Conservation (phyloP, 2,888 invertebrate species). For the Venustoraphidia nigricollis region DNA sequence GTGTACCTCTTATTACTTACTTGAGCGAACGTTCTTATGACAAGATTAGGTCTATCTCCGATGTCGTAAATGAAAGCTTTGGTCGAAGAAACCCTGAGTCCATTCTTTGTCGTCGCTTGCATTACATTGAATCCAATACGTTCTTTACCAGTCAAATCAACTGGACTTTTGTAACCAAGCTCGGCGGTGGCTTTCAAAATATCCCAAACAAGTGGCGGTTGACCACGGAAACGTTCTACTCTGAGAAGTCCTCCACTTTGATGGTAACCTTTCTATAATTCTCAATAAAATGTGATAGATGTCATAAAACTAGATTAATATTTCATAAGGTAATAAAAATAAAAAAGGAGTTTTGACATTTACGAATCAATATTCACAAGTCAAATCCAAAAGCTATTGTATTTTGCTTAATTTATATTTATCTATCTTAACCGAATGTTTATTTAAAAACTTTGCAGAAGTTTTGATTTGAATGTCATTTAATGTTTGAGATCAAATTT, state of each 20-base stretch:
- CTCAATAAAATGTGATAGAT: no score
- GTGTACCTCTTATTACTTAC: background rate
- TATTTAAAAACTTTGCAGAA: no score
- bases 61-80: slow-evolving; percentile 6
- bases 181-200: slow-evolving; percentile 10
- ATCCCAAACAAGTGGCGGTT: slow-evolving; percentile 10
- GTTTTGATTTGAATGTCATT: no score
- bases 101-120: slow-evolving; percentile 7
- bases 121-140: slow-evolving; percentile 7
- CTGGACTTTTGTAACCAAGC: slow-evolving; percentile 12
- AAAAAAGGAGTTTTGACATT: no score
- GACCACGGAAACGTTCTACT: slow-evolving; percentile 10
- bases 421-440: no score
- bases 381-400: no score
- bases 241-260: slow-evolving; percentile 11
- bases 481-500: no score
- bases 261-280: slow-evolving; percentile 9
- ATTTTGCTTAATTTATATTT: no score
- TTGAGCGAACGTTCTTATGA: slow-evolving; percentile 1
- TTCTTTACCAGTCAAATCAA: slow-evolving; percentile 11
- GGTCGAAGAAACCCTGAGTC: slow-evolving; percentile 5
- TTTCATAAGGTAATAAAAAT: no score
- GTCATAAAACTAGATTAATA: no score
- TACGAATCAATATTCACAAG: no score
- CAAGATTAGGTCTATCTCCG: background rate